phyloP scores from a whole-genome alignment of 2,888 invertebrate genomes.

The Agrilus cyanescens region DNA sequence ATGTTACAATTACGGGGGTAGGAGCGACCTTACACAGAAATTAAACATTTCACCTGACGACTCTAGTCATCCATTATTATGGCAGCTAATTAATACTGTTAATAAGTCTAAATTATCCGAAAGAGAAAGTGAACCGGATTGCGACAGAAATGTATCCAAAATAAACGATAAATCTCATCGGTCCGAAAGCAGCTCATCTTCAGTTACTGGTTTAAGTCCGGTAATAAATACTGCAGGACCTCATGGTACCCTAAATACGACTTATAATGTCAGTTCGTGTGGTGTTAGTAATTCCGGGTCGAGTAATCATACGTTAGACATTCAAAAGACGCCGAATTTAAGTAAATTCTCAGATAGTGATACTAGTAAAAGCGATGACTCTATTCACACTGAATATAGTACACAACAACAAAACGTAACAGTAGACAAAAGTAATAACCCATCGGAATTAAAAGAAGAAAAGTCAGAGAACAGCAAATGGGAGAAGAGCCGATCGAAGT shows the following conservation, averaged over 20 bases:
- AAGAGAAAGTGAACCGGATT: neutral
- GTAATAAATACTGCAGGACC: neutral
- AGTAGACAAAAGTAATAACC: neutral
- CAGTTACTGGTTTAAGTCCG: neutral
- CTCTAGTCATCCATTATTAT: conserved; percentile 25
- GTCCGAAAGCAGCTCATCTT: neutral
- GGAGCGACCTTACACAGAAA: conserved; percentile 30
- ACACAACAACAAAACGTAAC: neutral
- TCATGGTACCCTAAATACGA: conserved; percentile 13
- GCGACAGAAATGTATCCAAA: neutral
- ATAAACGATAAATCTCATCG: neutral
- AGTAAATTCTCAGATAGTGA: neutral
- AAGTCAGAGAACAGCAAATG: conserved; percentile 14
- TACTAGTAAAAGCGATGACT: neutral
- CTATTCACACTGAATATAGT: neutral
- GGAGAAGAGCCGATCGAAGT: conserved; percentile 26
- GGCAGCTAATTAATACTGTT: conserved; percentile 28
- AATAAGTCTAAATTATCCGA: conserved; percentile 9
- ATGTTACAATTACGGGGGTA: conserved; percentile 49
- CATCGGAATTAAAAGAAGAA: conserved; percentile 6
- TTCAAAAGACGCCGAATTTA: neutral
- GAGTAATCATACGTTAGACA: neutral
- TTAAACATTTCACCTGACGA: conserved; percentile 24
- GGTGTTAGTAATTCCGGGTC: conserved; percentile 1
- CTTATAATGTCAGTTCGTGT: conserved; percentile 18